Conservation (phyloP, 64 coral and sea anemone genomes). For the Montipora capricornis region DNA sequence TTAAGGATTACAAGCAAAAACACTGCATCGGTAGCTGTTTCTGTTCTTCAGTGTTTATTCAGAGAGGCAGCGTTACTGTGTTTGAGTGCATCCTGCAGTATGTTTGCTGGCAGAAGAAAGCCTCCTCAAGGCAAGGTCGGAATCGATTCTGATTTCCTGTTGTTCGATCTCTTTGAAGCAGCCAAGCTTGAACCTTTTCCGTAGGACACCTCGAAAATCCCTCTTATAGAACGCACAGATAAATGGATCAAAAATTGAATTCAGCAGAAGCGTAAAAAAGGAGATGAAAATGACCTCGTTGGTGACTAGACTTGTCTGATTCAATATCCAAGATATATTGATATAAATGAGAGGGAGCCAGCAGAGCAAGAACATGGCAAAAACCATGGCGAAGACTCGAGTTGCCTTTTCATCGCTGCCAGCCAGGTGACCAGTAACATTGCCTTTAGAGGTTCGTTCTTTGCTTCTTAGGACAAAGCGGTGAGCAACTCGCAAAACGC, state of each 20-base stretch:
- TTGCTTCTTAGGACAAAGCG: slow-evolving; percentile 60
- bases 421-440: slow-evolving; percentile 28
- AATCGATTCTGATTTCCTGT: neutral
- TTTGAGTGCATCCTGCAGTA: neutral
- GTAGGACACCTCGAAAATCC: slow-evolving; percentile 43
- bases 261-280: slow-evolving; percentile 68
- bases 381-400: slow-evolving; percentile 69
- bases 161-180: neutral
- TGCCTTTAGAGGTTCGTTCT: slow-evolving; percentile 44
- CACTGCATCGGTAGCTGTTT: no score
- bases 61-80: no score
- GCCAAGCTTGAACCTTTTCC: neutral
- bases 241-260: slow-evolving; percentile 78
- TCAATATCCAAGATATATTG: slow-evolving; percentile 68
- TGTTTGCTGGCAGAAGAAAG: neutral
- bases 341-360: slow-evolving; percentile 87
- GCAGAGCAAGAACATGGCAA: slow-evolving; percentile 67
- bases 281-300: slow-evolving; percentile 64
- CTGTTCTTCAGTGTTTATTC: no score
- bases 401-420: slow-evolving; percentile 75
- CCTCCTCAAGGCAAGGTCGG: slow-evolving; percentile 19
- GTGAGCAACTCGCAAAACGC: slow-evolving; percentile 63
- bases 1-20: no score
- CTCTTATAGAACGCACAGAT: slow-evolving; percentile 82
- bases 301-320: slow-evolving; percentile 43